Conservation (phyloP, 1,140 invertebrate genomes). For the Pseudobourletiella spinata region DNA sequence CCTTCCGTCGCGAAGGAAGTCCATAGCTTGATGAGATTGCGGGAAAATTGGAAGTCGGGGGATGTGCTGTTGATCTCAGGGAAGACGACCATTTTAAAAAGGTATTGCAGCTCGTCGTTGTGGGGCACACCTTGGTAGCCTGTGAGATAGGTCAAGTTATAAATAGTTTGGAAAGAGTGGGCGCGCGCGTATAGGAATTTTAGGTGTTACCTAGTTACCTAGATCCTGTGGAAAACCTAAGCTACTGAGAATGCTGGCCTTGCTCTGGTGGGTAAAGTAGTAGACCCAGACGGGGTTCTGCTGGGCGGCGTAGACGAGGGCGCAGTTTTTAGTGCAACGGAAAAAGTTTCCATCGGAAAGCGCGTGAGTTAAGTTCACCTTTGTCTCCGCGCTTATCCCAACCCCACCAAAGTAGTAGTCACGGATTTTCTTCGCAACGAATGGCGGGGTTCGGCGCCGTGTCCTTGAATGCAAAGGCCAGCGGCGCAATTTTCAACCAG, state of each 20-base stretch:
- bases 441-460: background rate
- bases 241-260: background rate
- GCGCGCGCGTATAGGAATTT: background rate
- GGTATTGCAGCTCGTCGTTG: constrained; percentile 3
- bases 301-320: background rate
- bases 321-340: background rate
- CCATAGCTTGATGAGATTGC: constrained; percentile 5
- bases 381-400: background rate
- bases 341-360: constrained; percentile 6
- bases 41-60: constrained; percentile 11
- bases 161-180: background rate
- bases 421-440: background rate
- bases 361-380: background rate
- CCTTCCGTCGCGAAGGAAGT: constrained; percentile 15
- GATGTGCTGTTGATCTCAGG: constrained; percentile 6
- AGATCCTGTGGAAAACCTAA: background rate
- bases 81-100: background rate
- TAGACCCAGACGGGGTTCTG: constrained; percentile 17
- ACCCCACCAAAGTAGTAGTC: constrained; percentile 10
- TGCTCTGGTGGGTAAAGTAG: background rate
- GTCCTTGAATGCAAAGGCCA: background rate
- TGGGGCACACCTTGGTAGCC: constrained; percentile 3
- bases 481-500: background rate
- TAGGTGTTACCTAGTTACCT: background rate
- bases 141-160: background rate